A percentile compares a stretch with the other conserved stretches of the same genome.
phyloP scores from a whole-genome alignment of 92 coral and sea anemone genomes.

The Scolanthus callimorphus region DNA sequence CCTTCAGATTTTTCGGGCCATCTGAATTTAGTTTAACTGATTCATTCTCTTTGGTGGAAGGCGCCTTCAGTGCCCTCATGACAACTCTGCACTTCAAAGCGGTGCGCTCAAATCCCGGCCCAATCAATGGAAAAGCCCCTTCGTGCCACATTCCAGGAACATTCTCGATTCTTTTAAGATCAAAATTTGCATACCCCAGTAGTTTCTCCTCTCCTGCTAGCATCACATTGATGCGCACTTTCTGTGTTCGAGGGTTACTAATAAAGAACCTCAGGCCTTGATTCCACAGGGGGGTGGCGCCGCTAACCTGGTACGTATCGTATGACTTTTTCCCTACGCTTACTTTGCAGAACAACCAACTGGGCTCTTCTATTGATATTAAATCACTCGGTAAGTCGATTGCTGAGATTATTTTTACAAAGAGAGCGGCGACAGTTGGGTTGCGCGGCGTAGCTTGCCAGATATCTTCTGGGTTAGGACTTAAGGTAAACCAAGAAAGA shows the following conservation, averaged over 20 bases:
- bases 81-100: conserved; percentile 64
- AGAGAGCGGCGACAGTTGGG: conserved; percentile 68
- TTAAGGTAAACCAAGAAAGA: conserved; percentile 69
- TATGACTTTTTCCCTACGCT: conserved; percentile 53
- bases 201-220: conserved; percentile 41
- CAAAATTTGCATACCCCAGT: conserved; percentile 52
- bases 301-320: conserved; percentile 53
- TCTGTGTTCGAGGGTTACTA: conserved; percentile 65
- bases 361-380: conserved; percentile 41
- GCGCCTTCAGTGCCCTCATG: conserved; percentile 76
- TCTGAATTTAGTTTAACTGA: background rate
- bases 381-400: conserved; percentile 57
- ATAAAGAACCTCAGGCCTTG: conserved; percentile 77
- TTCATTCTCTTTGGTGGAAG: conserved; percentile 1
- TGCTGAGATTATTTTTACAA: conserved; percentile 73
- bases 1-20: conserved; percentile 11
- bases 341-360: conserved; percentile 64
- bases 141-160: conserved; percentile 82
- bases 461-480: conserved; percentile 57
- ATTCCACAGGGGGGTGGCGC: conserved; percentile 57
- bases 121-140: conserved; percentile 61
- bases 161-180: conserved; percentile 51
- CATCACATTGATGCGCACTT: conserved; percentile 45
- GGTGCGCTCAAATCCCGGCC: conserved; percentile 43
- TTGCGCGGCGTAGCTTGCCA: conserved; percentile 50